These are phyloP conservation scores for Morpho deidamia DNA, from an alignment of 2,888 invertebrate genomes.

Conservation along the genomic window DNA sequence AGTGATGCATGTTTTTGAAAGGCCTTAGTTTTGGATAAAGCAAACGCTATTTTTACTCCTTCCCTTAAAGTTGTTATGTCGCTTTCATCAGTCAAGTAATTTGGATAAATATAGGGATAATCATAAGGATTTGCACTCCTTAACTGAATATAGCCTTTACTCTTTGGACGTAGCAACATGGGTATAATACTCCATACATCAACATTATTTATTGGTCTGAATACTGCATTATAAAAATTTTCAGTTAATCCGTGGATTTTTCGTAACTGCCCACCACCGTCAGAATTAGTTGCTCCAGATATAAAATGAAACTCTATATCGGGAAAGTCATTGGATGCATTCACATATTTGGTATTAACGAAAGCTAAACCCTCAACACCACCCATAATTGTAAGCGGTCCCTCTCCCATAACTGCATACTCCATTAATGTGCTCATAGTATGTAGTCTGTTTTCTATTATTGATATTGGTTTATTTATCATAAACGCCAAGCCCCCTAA, in stretches of 20 bases:
- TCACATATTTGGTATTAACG: constrained; percentile 91
- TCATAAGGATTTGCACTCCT: constrained; percentile 91
- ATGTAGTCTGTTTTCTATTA: constrained; percentile 88
- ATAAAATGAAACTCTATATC: constrained; percentile 95
- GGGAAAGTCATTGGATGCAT: constrained; percentile 88
- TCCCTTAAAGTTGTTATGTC: constrained; percentile 90
- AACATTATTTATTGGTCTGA: constrained; percentile 84
- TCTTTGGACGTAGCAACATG: constrained; percentile 89
- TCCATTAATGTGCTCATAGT: constrained; percentile 88
- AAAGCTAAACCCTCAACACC: constrained; percentile 94
- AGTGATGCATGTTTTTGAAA: constrained; percentile 86
- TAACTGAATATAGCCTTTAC: constrained; percentile 89
- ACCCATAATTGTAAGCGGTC: constrained; percentile 91
- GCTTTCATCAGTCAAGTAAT: constrained; percentile 88
- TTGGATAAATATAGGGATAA: constrained; percentile 94
- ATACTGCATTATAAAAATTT: constrained; percentile 85
- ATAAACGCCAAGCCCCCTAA: constrained; percentile 91
- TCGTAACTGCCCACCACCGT: constrained; percentile 88
- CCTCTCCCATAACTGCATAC: constrained; percentile 90
- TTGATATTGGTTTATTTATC: constrained; percentile 87
- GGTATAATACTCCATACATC: constrained; percentile 92
- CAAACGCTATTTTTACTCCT: constrained; percentile 90
- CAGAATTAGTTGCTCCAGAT: constrained; percentile 91
- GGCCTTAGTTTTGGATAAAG: constrained; percentile 87
- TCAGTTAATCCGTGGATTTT: constrained; percentile 89